Evolutionary conservation across 2,797 vertebrate genomes (phyloP).

Genomic region (Hybognathus amarus): DNA sequence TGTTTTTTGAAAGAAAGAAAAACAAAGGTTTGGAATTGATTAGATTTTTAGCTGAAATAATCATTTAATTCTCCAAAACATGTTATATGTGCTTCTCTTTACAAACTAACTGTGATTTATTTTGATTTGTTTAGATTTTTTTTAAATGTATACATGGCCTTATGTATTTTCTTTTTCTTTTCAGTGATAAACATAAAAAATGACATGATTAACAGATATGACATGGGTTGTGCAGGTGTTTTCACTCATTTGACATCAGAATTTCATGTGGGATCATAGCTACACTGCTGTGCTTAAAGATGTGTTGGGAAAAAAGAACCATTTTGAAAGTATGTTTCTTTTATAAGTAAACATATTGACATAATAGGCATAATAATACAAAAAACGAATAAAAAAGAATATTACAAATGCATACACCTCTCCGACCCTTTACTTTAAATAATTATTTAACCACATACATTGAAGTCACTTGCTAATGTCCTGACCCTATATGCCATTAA

Average conservation of each 20-base stretch:
- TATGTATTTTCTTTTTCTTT: conserved; percentile 79
- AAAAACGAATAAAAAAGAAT: not conserved
- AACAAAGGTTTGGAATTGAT: not conserved
- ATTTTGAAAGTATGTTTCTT: conserved; percentile 34
- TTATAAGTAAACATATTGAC: conserved; percentile 4
- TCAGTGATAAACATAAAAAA: conserved; percentile 76
- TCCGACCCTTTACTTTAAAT: not conserved
- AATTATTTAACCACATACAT: not conserved
- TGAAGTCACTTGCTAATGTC: not conserved
- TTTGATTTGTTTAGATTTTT: conserved; percentile 69
- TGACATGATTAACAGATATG: conserved; percentile 66
- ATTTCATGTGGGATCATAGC: conserved; percentile 79
- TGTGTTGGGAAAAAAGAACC: conserved; percentile 20
- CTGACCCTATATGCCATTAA: not conserved
- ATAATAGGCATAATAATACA: not conserved
- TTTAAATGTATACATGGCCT: conserved; percentile 53
- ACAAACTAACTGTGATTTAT: conserved; percentile 72
- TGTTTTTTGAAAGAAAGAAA: not conserved
- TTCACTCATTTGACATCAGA: conserved; percentile 63
- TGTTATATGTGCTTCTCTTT: conserved; percentile 59
- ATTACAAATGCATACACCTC: conserved; percentile 11
- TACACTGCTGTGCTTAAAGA: conserved; percentile 65
- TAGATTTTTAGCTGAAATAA: not conserved
- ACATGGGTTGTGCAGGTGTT: conserved; percentile 66
- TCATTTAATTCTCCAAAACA: conserved; percentile 62